Conservation (phyloP, 2,888 invertebrate genomes). For the Ophioninae sp. region DNA sequence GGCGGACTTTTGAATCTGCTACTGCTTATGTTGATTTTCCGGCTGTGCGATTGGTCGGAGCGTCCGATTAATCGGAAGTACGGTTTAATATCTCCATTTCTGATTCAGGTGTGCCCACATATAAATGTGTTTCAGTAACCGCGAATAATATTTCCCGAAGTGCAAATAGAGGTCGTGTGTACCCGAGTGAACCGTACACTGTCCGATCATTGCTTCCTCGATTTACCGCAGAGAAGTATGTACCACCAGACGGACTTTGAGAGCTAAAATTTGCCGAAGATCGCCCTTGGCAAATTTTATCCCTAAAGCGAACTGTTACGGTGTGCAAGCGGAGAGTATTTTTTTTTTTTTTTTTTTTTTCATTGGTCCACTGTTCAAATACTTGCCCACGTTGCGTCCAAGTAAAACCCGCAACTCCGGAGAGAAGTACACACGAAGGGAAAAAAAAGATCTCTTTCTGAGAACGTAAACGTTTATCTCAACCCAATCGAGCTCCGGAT, state of each 20-base stretch:
- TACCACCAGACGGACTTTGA: slow-evolving; percentile 15
- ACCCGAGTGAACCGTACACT: background rate
- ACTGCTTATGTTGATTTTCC: background rate
- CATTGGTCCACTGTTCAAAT: background rate
- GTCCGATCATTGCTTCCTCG: slow-evolving; percentile 4
- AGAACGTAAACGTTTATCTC: background rate
- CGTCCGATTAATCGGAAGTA: background rate
- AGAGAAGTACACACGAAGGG: background rate
- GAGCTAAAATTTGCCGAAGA: slow-evolving; percentile 6
- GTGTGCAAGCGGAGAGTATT: background rate
- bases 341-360: background rate
- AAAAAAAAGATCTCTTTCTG: background rate
- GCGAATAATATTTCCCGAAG: background rate
- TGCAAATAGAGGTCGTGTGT: slow-evolving; percentile 10
- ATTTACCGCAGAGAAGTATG: slow-evolving; percentile 2
- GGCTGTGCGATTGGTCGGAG: background rate
- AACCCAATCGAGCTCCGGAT: background rate
- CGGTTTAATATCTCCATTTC: background rate
- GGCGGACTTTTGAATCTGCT: background rate
- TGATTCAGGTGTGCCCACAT: background rate
- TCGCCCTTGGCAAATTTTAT: slow-evolving; percentile 5
- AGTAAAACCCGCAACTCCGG: background rate
- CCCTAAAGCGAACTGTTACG: background rate
- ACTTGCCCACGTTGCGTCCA: background rate
- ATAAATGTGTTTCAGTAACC: background rate